Conservation (phyloP, 1,140 invertebrate species). For the Hyles vespertilio region DNA sequence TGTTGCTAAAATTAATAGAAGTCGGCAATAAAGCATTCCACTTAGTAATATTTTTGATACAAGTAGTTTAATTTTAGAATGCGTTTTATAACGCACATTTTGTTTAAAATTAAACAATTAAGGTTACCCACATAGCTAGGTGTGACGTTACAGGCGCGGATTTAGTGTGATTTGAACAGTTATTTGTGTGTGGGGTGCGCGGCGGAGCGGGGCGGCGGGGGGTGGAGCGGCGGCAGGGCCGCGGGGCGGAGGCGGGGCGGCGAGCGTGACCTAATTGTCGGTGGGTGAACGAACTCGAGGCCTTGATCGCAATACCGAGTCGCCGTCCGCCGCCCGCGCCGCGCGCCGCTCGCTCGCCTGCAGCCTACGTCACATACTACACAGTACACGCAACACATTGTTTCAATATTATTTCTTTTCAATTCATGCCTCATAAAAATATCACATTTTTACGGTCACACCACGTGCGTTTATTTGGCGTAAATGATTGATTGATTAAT, state of each 20-base stretch:
- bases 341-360: constrained; percentile 17
- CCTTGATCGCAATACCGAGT: constrained; percentile 69
- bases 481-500: too few species aligned
- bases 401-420: constrained; percentile 37
- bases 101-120: constrained; percentile 22
- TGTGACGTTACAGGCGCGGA: constrained; percentile 45
- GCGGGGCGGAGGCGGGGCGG: constrained; percentile 27
- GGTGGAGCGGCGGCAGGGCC: too few species aligned
- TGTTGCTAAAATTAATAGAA: too few species aligned
- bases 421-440: constrained; percentile 26
- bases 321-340: constrained; percentile 20
- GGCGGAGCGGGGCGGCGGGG: constrained; percentile 20
- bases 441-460: constrained; percentile 20
- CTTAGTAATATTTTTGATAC: not conserved
- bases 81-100: not conserved
- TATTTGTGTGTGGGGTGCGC: constrained; percentile 52
- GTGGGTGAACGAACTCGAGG: constrained; percentile 66
- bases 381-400: constrained; percentile 35
- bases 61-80: constrained; percentile 3
- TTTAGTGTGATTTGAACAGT: constrained; percentile 65
- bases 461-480: not conserved
- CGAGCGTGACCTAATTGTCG: constrained; percentile 63
- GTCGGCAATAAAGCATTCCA: not conserved
- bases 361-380: constrained; percentile 38
- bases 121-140: constrained; percentile 27